Evolutionary conservation across 2,113 vertebrate species (phyloP).

Genomic region (Psammodynastes pulverulentus): DNA sequence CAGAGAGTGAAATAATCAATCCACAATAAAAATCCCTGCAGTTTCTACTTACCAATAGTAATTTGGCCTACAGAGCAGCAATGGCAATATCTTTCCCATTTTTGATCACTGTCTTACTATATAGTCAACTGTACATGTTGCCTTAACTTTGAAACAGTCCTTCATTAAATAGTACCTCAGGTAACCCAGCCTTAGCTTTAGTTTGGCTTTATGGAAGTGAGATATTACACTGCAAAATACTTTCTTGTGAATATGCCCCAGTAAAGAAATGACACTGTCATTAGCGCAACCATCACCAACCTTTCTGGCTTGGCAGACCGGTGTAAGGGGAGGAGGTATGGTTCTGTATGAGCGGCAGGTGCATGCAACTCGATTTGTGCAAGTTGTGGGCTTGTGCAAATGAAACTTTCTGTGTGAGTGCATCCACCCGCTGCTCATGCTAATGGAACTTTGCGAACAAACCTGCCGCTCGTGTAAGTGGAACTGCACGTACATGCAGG

Average conservation of each 20-base stretch:
- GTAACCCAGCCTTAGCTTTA: slow-evolving; percentile 41
- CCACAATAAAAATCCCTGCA: slow-evolving; percentile 55
- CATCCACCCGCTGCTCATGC: neutral
- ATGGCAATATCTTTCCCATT: slow-evolving; percentile 61
- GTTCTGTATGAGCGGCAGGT: neutral
- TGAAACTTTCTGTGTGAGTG: neutral
- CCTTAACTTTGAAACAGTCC: slow-evolving; percentile 62
- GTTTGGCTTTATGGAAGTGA: slow-evolving; percentile 21
- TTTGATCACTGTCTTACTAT: slow-evolving; percentile 36
- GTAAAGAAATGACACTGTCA: neutral
- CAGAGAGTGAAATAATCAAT: neutral
- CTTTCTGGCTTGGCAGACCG: neutral
- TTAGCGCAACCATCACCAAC: neutral
- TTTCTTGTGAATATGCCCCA: slow-evolving; percentile 16
- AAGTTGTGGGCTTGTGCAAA: neutral
- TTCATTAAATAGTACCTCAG: slow-evolving; percentile 59
- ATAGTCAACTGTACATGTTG: slow-evolving; percentile 63
- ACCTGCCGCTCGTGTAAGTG: neutral
- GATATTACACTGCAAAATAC: slow-evolving; percentile 7
- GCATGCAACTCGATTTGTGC: neutral
- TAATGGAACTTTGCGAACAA: neutral
- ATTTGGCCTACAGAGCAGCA: slow-evolving; percentile 36
- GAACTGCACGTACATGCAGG: neutral
- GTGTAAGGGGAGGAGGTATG: neutral
- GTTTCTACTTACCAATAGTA: slow-evolving; percentile 47